Conservation (phyloP, 2,888 invertebrate genomes). For the Vannuccia rotundouncinata region DNA sequence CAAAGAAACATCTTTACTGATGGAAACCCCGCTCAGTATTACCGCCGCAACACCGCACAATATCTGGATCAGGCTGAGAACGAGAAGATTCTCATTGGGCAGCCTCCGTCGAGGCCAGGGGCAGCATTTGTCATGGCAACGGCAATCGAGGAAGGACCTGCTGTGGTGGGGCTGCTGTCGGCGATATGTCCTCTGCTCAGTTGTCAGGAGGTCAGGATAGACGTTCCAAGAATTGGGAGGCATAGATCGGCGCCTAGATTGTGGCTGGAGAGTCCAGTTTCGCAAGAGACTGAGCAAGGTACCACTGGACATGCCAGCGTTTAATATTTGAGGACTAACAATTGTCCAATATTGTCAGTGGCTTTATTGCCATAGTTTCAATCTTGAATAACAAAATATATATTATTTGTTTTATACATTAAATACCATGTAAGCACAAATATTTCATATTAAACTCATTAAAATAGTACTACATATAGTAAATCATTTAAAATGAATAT, state of each 20-base stretch:
- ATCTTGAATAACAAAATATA: too few species aligned
- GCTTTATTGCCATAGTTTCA: too few species aligned
- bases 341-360: too few species aligned
- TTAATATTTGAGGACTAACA: too few species aligned
- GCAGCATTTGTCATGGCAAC: not conserved
- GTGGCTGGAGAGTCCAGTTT: not conserved
- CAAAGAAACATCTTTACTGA: constrained; percentile 34
- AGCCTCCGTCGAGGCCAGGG: constrained; percentile 22
- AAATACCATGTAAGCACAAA: too few species aligned
- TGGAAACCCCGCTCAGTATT: constrained; percentile 29
- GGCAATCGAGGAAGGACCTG: not conserved
- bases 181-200: not conserved
- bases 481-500: too few species aligned
- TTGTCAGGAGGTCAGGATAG: not conserved
- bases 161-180: not conserved
- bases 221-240: not conserved
- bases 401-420: too few species aligned
- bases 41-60: constrained; percentile 37
- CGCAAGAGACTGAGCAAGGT: not conserved
- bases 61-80: constrained; percentile 33
- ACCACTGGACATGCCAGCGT: too few species aligned
- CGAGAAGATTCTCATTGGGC: constrained; percentile 35
- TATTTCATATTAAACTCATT: too few species aligned
- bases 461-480: too few species aligned
- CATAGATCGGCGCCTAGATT: not conserved